These are phyloP conservation scores for Sparidentex hasta DNA, from an alignment of 2,797 vertebrate genomes.

Conservation along the genomic window DNA sequence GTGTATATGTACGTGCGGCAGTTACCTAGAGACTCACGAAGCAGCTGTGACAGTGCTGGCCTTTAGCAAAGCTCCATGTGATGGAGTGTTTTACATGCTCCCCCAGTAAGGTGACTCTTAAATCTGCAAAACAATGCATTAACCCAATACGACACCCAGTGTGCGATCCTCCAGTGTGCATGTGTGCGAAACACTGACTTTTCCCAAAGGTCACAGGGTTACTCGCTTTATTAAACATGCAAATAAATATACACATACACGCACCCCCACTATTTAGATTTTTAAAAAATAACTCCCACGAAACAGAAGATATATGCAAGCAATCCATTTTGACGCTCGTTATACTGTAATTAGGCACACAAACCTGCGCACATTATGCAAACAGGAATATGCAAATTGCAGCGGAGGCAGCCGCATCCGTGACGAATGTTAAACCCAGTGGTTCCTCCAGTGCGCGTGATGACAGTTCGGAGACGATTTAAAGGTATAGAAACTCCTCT, in stretches of 20 bases:
- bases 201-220: conserved; percentile 45
- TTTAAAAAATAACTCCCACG: background rate
- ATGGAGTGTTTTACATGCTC: conserved; percentile 55
- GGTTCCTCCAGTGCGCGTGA: conserved; percentile 26
- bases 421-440: conserved; percentile 56
- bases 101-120: conserved; percentile 33
- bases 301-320: conserved; percentile 33
- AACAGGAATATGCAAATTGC: conserved; percentile 70
- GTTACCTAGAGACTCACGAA: conserved; percentile 49
- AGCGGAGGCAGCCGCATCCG: conserved; percentile 42
- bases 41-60: conserved; percentile 61
- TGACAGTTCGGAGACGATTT: conserved; percentile 40
- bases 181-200: background rate
- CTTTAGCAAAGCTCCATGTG: conserved; percentile 63
- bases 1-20: conserved; percentile 27
- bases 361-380: conserved; percentile 60
- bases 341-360: conserved; percentile 65
- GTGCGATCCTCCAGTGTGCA: background rate
- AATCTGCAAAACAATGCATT: conserved; percentile 41
- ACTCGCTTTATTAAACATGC: conserved; percentile 21
- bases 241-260: conserved; percentile 20
- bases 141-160: conserved; percentile 23
- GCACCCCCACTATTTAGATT: conserved; percentile 24
- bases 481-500: conserved; percentile 50
- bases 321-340: conserved; percentile 62